Percentiles rank a stretch among this genome's conserved stretches.
Conservation (phyloP, 2,113 vertebrate species). For the Erythrolamprus reginae region DNA sequence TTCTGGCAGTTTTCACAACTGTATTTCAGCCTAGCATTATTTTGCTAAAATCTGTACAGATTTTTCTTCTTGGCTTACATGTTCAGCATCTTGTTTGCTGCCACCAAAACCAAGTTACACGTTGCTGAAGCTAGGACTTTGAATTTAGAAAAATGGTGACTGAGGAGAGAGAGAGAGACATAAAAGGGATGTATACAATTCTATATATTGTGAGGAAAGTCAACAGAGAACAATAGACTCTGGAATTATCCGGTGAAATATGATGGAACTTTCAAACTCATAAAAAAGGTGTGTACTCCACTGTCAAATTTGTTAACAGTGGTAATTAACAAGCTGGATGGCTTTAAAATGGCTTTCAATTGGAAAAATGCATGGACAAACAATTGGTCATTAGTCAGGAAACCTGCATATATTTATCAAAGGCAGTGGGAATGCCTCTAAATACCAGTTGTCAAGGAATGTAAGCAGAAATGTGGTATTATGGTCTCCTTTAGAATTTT, state of each 20-base stretch:
- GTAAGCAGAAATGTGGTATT: not conserved
- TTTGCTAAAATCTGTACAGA: not conserved
- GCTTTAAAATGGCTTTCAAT: not conserved
- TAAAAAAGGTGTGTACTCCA: not conserved
- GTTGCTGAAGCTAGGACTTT: not conserved
- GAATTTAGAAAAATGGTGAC: not conserved
- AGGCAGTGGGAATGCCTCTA: not conserved
- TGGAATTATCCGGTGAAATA: not conserved
- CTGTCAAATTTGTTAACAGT: not conserved
- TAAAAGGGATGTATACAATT: not conserved
- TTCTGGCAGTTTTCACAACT: not conserved
- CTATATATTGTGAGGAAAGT: not conserved
- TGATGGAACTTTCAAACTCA: not conserved
- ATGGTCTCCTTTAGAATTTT: not conserved
- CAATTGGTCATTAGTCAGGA: not conserved
- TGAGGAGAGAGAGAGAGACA: not conserved
- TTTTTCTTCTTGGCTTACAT: not conserved
- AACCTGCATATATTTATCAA: not conserved
- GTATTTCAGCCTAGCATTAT: not conserved
- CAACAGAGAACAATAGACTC: not conserved
- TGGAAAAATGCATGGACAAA: not conserved
- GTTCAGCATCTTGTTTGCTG: not conserved
- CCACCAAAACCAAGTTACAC: not conserved
- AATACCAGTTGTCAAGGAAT: not conserved
- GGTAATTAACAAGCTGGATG: not conserved